Percentiles rank a stretch among this genome's conserved stretches.
Evolutionary conservation across 1,140 invertebrate genomes (phyloP).

Genomic region (Drosophila teissieri): DNA sequence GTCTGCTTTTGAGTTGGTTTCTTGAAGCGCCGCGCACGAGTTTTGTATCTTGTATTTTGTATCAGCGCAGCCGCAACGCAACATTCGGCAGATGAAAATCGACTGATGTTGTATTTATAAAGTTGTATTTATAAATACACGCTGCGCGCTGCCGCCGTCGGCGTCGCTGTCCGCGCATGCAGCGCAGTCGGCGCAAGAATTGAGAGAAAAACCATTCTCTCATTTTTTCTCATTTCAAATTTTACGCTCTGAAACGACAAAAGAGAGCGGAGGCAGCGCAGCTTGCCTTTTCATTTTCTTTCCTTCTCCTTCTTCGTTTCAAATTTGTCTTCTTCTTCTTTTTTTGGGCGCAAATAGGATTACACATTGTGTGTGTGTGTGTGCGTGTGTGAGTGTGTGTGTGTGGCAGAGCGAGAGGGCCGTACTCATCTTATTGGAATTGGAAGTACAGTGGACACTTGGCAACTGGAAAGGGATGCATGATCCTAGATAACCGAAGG

Average conservation of each 20-base stretch:
- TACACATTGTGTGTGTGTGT: conserved; percentile 48
- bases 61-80: conserved; percentile 76
- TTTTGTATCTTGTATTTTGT: conserved; percentile 41
- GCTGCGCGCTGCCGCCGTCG: conserved; percentile 20
- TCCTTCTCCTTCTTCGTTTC: conserved; percentile 28
- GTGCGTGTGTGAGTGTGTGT: not conserved
- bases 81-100: conserved; percentile 67
- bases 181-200: too few relatives aligned
- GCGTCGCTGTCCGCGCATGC: conserved; percentile 3
- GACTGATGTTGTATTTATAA: conserved; percentile 82
- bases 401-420: conserved; percentile 23
- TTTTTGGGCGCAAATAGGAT: conserved; percentile 77
- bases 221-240: too few relatives aligned
- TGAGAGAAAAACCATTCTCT: too few relatives aligned
- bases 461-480: not conserved
- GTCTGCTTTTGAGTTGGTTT: conserved; percentile 16
- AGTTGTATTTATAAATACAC: conserved; percentile 32
- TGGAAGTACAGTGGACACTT: not conserved
- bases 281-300: conserved; percentile 58
- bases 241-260: not conserved
- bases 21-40: conserved; percentile 66
- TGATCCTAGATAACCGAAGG: too few relatives aligned
- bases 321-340: conserved; percentile 37
- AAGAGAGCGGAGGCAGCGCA: conserved; percentile 43
- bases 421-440: conserved; percentile 1